Percentiles rank a stretch among this genome's conserved stretches.
phyloP scores from a whole-genome alignment of 92 coral and sea anemone genomes.

The Blastomussa wellsi region DNA sequence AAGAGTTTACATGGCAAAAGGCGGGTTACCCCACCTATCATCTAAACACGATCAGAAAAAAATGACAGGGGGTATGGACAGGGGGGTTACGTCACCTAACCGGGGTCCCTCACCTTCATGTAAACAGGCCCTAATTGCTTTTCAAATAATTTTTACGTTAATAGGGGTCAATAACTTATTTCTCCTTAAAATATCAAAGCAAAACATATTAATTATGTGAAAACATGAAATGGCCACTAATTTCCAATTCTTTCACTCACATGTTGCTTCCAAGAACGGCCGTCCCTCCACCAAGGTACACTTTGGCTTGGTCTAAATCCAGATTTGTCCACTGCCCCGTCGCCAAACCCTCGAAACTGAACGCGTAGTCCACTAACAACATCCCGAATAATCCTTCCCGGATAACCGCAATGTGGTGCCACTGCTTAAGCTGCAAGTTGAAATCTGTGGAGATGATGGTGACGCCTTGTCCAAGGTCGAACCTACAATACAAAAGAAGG shows the following conservation, averaged over 20 bases:
- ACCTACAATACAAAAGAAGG: slow-evolving; percentile 24
- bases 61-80: no score
- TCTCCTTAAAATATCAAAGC: neutral
- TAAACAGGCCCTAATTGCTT: no score
- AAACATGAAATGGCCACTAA: neutral
- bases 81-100: no score
- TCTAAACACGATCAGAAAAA: no score
- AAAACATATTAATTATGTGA: no score
- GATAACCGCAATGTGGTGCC: slow-evolving; percentile 36
- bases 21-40: no score
- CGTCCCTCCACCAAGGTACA: slow-evolving; percentile 44
- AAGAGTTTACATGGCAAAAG: no score
- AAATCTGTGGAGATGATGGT: slow-evolving; percentile 30
- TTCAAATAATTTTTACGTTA: neutral
- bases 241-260: slow-evolving; percentile 3
- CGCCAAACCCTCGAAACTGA: slow-evolving; percentile 3
- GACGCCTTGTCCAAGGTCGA: slow-evolving; percentile 53
- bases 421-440: slow-evolving; percentile 26
- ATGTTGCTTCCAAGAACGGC: neutral
- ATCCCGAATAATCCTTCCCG: slow-evolving; percentile 34
- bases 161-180: neutral
- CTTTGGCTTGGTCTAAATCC: neutral
- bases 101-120: no score
- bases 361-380: slow-evolving; percentile 35
- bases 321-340: slow-evolving; percentile 21